Conservation (phyloP, 2,888 invertebrate species). For the Rhimphoctona megacephalus region DNA sequence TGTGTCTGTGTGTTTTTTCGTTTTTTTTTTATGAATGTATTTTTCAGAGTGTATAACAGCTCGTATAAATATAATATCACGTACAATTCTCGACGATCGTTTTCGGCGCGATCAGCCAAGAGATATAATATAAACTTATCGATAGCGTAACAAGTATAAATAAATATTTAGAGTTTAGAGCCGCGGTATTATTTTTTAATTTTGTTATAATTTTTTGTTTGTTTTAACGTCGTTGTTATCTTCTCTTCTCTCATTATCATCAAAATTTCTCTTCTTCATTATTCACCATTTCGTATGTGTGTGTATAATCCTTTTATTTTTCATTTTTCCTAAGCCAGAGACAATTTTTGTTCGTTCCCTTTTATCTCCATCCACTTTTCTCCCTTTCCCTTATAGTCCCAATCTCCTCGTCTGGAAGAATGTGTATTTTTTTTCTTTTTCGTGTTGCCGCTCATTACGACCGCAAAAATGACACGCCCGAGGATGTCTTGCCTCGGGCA, state of each 20-base stretch:
- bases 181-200: slow-evolving; percentile 49
- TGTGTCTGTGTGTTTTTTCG: slow-evolving; percentile 44
- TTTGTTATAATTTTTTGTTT: slow-evolving; percentile 34
- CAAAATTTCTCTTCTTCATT: slow-evolving; percentile 37
- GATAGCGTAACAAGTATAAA: slow-evolving; percentile 83
- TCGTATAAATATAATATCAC: slow-evolving; percentile 82
- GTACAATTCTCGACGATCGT: slow-evolving; percentile 75
- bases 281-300: slow-evolving; percentile 34
- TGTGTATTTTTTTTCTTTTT: slow-evolving; percentile 29
- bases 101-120: slow-evolving; percentile 78
- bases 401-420: slow-evolving; percentile 43
- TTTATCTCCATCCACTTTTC: slow-evolving; percentile 35
- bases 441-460: slow-evolving; percentile 41
- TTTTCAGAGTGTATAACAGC: slow-evolving; percentile 77
- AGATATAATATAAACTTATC: slow-evolving; percentile 82
- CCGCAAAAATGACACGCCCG: slow-evolving; percentile 59
- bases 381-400: slow-evolving; percentile 39
- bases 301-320: slow-evolving; percentile 36
- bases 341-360: slow-evolving; percentile 35
- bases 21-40: slow-evolving; percentile 55
- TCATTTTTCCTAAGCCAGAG: slow-evolving; percentile 38
- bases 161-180: slow-evolving; percentile 76
- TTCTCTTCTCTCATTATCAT: slow-evolving; percentile 43
- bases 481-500: slow-evolving; percentile 58
- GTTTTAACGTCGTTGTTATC: slow-evolving; percentile 66